Base-by-base conservation (phyloP, 1,140 invertebrate genomes). In the Psix sp. region DNA sequence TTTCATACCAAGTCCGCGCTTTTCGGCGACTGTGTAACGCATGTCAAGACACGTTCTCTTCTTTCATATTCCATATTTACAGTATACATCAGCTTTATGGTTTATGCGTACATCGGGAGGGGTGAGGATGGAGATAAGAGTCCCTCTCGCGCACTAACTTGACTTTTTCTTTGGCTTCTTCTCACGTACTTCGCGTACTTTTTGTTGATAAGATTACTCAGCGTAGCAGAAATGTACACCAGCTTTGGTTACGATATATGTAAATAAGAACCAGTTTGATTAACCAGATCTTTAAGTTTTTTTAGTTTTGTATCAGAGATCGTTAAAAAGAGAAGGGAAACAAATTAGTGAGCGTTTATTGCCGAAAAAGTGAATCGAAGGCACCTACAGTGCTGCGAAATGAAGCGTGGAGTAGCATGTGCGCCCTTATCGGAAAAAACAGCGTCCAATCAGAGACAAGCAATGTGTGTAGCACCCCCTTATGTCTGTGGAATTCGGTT, bases 401-500 rank as follows among this genome's bases (percentile, higher is more conserved):
- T 66, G 31, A 74, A 68, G 68, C 59, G 48, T 60, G 67, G 66
- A 75, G 76, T 78, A 66, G 73, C 81, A 78, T 79, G 77, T 81
- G 79, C 78, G 76, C 79, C 82, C 83, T 84, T 84, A 83, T 83
- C 81, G 83, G 77, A 81, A 85, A 84, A 83, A 85, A 84, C 84
- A 82, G 81, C 80, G 82, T 70, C 84, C 84, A 86, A 86, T 86
- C 84, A 83, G 82, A 79, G 77, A 46, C 80, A 77, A 74, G 74
- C 75, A 72, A 79, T 75, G 80, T 74, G 79, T 84, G 79, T 76
- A 77, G 66, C 76, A 40, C 77, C 76, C 75, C 71, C 74, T 72
- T 74, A 68, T 66, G 77, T 78, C 81, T 83, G 80, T 80, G 83
- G 79, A 82, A 86, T 86, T 84, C 79, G 77, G 79, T 63, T 76